phyloP scores from a whole-genome alignment of 1,140 invertebrate genomes.

The Periplaneta americana region DNA sequence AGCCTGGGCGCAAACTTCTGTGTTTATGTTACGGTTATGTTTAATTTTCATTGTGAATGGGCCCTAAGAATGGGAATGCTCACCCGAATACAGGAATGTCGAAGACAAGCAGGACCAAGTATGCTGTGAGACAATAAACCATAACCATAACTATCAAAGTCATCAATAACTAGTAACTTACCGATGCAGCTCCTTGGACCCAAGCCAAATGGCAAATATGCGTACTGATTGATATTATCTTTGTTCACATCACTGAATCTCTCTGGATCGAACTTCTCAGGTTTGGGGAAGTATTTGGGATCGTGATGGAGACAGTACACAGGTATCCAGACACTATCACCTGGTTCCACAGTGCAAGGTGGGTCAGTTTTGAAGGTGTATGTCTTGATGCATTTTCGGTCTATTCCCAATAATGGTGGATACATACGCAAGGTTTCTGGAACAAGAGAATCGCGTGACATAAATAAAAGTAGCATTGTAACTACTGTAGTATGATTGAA shows the following conservation, averaged over 20 bases:
- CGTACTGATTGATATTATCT: conserved; percentile 23
- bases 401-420: conserved; percentile 28
- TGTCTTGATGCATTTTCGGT: conserved; percentile 35
- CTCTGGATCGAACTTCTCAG: conserved; percentile 40
- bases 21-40: no score
- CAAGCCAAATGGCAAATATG: conserved; percentile 38
- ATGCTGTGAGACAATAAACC: no score
- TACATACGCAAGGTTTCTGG: conserved; percentile 33
- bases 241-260: conserved; percentile 35
- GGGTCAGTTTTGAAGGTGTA: conserved; percentile 35
- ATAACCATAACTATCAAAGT: not conserved
- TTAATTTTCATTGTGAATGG: no score
- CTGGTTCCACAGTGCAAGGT: conserved; percentile 25
- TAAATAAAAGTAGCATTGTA: no score
- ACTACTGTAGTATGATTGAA: no score
- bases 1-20: no score
- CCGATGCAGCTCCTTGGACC: conserved; percentile 41
- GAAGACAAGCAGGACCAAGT: no score
- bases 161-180: conserved; percentile 23
- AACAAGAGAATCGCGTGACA: no score
- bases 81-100: no score
- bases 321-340: conserved; percentile 41
- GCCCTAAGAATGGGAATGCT: no score
- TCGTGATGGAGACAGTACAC: conserved; percentile 37
- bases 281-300: conserved; percentile 34